Conservation (phyloP, 35 echinoderm and acorn worm species). For the Lytechinus variegatus region DNA sequence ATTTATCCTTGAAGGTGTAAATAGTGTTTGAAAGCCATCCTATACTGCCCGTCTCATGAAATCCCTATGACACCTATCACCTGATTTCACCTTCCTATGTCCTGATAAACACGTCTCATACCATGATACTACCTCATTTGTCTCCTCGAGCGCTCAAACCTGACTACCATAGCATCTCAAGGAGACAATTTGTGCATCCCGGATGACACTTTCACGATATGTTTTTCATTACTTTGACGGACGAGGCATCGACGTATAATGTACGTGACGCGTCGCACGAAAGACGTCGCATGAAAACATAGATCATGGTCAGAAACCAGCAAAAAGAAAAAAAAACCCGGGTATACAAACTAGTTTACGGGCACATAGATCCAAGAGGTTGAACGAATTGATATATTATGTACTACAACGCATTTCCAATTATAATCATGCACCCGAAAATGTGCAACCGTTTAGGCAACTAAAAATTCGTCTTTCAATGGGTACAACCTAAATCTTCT, state of each 20-base stretch:
- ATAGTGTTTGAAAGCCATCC: conserved; percentile 1
- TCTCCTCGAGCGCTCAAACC: not conserved
- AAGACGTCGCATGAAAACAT: too few relatives aligned
- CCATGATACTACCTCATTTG: not conserved
- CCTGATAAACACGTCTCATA: not conserved
- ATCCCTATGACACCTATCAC: not conserved
- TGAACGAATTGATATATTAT: too few relatives aligned
- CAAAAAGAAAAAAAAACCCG: too few relatives aligned
- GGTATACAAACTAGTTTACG: too few relatives aligned
- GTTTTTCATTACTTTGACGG: too few relatives aligned
- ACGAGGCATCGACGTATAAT: not conserved
- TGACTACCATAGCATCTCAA: not conserved
- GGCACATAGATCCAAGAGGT: too few relatives aligned
- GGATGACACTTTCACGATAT: not conserved
- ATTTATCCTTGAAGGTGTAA: not conserved
- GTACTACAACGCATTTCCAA: too few relatives aligned
- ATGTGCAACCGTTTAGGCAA: too few relatives aligned
- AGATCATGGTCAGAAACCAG: too few relatives aligned
- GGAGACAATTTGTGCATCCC: not conserved
- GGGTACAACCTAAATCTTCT: too few relatives aligned
- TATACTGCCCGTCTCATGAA: not conserved
- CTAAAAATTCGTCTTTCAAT: too few relatives aligned
- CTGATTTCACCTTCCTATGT: not conserved
- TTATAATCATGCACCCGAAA: too few relatives aligned
- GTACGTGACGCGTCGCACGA: not conserved